Evolutionary conservation across 2,113 vertebrate species (phyloP).

Genomic region (Origma solitaria): DNA sequence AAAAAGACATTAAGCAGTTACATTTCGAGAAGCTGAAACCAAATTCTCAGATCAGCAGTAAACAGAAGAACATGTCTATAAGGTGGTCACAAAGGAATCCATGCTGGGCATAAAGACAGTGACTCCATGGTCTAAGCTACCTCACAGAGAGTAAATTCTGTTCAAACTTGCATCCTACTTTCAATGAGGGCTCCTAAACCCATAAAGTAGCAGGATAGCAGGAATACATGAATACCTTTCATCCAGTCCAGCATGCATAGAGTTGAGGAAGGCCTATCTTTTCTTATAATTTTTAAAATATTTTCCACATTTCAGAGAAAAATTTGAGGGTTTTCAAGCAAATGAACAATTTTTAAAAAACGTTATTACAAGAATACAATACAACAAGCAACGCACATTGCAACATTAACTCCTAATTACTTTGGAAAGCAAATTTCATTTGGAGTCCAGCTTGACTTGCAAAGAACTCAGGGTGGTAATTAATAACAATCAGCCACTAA

Average conservation of each 20-base stretch:
- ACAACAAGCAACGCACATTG: background rate
- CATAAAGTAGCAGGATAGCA: background rate
- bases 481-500: constrained; percentile 79
- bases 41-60: background rate
- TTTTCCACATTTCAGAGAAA: background rate
- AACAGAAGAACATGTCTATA: background rate
- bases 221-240: background rate
- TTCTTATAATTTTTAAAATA: background rate
- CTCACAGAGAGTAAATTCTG: background rate
- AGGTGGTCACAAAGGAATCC: background rate
- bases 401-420: constrained; percentile 45
- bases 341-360: background rate
- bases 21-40: background rate
- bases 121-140: background rate
- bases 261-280: background rate
- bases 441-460: constrained; percentile 31
- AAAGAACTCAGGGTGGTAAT: constrained; percentile 74
- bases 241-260: fast-evolving
- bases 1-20: background rate
- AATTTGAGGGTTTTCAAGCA: background rate
- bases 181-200: background rate
- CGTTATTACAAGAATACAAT: background rate
- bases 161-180: background rate
- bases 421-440: constrained; percentile 32
- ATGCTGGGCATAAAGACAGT: background rate